Conservation (phyloP, 1,140 invertebrate species). For the Propsilocerus akamusi region DNA sequence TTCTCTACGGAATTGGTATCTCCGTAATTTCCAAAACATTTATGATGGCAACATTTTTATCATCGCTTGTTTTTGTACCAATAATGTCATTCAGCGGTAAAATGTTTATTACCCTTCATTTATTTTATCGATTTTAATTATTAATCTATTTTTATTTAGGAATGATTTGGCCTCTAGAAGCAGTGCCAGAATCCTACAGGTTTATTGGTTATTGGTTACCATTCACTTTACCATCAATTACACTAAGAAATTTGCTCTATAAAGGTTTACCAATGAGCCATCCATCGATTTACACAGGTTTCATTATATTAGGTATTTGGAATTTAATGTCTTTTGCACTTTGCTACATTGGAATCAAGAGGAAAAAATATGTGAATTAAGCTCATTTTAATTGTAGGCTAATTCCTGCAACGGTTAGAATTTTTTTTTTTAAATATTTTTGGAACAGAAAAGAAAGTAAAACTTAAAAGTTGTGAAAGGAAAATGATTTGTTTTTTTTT, state of each 20-base stretch:
- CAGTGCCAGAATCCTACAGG: conserved; percentile 37
- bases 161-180: conserved; percentile 77
- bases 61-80: conserved; percentile 73
- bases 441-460: no score
- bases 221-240: conserved; percentile 42
- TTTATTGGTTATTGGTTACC: conserved; percentile 37
- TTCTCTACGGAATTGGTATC: conserved; percentile 57
- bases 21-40: conserved; percentile 60
- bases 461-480: no score
- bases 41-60: conserved; percentile 59
- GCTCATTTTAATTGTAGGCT: no score
- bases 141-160: conserved; percentile 29
- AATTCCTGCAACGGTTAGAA: no score
- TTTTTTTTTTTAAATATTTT: no score
- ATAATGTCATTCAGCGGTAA: conserved; percentile 62
- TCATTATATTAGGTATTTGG: conserved; percentile 29
- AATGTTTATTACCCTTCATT: conserved; percentile 47
- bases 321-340: conserved; percentile 15
- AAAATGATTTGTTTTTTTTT: no score
- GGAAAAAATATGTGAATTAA: no score
- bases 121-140: conserved; percentile 52
- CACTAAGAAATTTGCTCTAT: conserved; percentile 33
- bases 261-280: conserved; percentile 28
- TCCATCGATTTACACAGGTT: conserved; percentile 28
- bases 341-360: conserved; percentile 15